Percentiles rank a stretch among this genome's conserved stretches.
Conservation (phyloP, 1,140 invertebrate genomes). For the Ladona fulva region DNA sequence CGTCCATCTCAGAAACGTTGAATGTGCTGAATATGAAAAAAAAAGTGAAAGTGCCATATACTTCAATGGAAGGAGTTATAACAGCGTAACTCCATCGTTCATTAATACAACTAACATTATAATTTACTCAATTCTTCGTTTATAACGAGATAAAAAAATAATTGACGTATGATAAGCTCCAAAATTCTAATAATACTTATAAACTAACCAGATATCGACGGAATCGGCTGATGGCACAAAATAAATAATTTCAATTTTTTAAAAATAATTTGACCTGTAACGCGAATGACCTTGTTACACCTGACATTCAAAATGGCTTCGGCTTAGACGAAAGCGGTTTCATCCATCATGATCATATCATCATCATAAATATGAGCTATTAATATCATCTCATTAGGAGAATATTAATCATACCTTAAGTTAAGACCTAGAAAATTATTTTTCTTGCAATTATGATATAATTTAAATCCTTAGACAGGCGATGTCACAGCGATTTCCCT, state of each 20-base stretch:
- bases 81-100: not conserved
- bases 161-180: not conserved
- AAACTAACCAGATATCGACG: not conserved
- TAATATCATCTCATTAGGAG: not conserved
- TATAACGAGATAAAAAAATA: not conserved
- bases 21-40: not conserved
- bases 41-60: not conserved
- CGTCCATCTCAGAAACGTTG: not conserved
- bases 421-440: too few relatives aligned
- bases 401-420: not conserved
- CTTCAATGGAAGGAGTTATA: not conserved
- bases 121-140: conserved; percentile 7
- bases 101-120: conserved; percentile 5
- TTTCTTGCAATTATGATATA: too few relatives aligned
- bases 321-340: conserved; percentile 7
- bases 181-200: not conserved
- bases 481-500: not conserved
- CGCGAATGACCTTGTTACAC: conserved; percentile 7
- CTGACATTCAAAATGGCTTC: conserved; percentile 9
- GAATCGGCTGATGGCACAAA: not conserved
- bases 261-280: conserved; percentile 10
- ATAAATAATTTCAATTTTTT: conserved; percentile 9
- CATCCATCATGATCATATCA: conserved; percentile 5
- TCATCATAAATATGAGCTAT: not conserved
- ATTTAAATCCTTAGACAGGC: not conserved